phyloP scores from a whole-genome alignment of 1,140 invertebrate species.

The Arion vulgaris region DNA sequence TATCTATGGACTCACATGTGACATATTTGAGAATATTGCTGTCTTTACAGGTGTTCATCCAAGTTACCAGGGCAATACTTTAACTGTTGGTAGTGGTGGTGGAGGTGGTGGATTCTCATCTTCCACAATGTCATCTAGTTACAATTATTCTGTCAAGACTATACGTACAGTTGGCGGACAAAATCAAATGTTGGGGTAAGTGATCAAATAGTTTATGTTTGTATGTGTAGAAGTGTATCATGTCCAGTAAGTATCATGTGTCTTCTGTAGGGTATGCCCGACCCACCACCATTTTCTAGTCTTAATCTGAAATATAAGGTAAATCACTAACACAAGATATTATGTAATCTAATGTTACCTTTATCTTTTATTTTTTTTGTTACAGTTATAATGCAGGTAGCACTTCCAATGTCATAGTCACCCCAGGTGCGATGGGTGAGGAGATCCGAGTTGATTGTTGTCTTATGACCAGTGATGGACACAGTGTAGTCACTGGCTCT shows the following conservation, averaged over 20 bases:
- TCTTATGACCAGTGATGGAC: constrained; percentile 66
- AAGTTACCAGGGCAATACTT: constrained; percentile 55
- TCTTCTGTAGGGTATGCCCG: no score
- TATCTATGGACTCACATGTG: no score
- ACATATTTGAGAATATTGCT: no score
- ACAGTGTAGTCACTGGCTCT: constrained; percentile 70
- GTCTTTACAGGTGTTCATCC: constrained; percentile 42
- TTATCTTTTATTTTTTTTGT: neutral
- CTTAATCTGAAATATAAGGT: no score
- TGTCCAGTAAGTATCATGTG: no score
- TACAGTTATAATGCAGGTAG: constrained; percentile 19
- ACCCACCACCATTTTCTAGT: no score
- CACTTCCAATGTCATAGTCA: constrained; percentile 54
- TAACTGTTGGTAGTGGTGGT: constrained; percentile 45
- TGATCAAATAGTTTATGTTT: no score
- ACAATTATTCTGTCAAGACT: constrained; percentile 56
- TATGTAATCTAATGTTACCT: no score
- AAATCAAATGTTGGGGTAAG: constrained; percentile 56
- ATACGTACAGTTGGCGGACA: constrained; percentile 41
- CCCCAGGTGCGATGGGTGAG: constrained; percentile 64
- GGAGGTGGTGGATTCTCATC: constrained; percentile 49
- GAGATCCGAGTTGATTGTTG: constrained; percentile 71
- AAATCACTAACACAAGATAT: no score
- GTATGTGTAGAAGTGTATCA: no score
- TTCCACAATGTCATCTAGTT: constrained; percentile 55